These are phyloP conservation scores for Agrotis exclamationis DNA, from an alignment of 2,888 invertebrate species.

Conservation along the genomic window DNA sequence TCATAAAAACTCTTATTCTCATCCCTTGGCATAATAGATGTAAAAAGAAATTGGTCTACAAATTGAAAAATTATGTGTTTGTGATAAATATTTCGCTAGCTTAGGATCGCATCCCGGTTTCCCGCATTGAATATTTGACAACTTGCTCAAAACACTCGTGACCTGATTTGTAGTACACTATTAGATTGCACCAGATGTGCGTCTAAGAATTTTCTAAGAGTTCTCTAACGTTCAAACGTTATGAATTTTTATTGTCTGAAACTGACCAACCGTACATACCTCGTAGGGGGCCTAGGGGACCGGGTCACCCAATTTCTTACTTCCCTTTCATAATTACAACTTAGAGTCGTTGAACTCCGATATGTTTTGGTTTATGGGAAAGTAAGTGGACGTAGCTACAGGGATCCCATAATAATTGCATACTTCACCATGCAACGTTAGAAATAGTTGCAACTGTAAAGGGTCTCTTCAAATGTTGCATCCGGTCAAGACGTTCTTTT, in stretches of 20 bases:
- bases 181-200: constrained; percentile 79
- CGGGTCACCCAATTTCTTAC: constrained; percentile 88
- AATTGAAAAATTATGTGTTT: background rate
- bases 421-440: constrained; percentile 69
- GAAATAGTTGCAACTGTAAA: constrained; percentile 77
- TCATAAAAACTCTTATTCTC: constrained; percentile 50
- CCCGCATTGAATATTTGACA: constrained; percentile 70
- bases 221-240: constrained; percentile 79
- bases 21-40: constrained; percentile 19
- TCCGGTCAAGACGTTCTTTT: constrained; percentile 74
- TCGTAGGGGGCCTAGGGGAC: constrained; percentile 83
- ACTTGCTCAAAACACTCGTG: constrained; percentile 58
- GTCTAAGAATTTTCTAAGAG: constrained; percentile 76
- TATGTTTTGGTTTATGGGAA: constrained; percentile 83
- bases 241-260: constrained; percentile 83
- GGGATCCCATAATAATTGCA: constrained; percentile 79
- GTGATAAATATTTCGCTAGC: background rate
- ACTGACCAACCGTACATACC: constrained; percentile 88
- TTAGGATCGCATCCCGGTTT: constrained; percentile 27
- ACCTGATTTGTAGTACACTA: constrained; percentile 53
- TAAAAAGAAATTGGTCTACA: constrained; percentile 14
- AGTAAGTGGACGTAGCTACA: constrained; percentile 83
- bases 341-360: constrained; percentile 87
- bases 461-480: constrained; percentile 65
- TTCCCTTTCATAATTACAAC: constrained; percentile 88